These are phyloP conservation scores for Alloplasta piceator DNA, from an alignment of 2,888 invertebrate species.

Conservation along the genomic window DNA sequence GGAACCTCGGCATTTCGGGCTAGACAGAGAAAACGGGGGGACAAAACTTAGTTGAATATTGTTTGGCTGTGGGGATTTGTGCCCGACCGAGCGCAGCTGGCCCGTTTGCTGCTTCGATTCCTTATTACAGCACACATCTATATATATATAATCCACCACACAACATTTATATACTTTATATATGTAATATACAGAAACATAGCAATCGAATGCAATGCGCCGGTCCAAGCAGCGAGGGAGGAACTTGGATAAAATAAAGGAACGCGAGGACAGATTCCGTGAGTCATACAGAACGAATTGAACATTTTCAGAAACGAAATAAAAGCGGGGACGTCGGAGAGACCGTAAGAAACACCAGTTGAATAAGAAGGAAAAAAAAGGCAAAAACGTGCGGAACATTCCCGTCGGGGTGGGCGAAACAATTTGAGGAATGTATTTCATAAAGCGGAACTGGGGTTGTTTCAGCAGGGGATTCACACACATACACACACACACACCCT, in stretches of 20 bases:
- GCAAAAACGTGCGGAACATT: slow-evolving; percentile 39
- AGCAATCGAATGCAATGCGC: slow-evolving; percentile 50
- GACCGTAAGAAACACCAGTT: slow-evolving; percentile 31
- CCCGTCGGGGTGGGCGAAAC: slow-evolving; percentile 62
- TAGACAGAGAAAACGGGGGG: slow-evolving; percentile 6
- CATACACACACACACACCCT: neutral
- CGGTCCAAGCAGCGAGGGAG: slow-evolving; percentile 40
- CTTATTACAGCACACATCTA: slow-evolving; percentile 51
- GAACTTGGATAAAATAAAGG: slow-evolving; percentile 38
- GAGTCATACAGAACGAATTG: slow-evolving; percentile 35
- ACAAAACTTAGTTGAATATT: slow-evolving; percentile 79
- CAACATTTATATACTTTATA: slow-evolving; percentile 11
- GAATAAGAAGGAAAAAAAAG: slow-evolving; percentile 32
- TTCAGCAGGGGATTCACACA: slow-evolving; percentile 24
- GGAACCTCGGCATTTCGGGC: slow-evolving; percentile 76
- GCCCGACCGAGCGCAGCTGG: slow-evolving; percentile 74
- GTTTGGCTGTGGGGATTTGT: slow-evolving; percentile 76
- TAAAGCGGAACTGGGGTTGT: slow-evolving; percentile 62
- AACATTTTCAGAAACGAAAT: slow-evolving; percentile 23
- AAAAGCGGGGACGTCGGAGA: slow-evolving; percentile 5
- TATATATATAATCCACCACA: too few species aligned
- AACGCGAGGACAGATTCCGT: slow-evolving; percentile 39
- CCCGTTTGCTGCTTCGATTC: slow-evolving; percentile 69
- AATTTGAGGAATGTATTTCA: slow-evolving; percentile 73
- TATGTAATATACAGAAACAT: slow-evolving; percentile 15